Percentiles rank a stretch among this genome's conserved stretches.
phyloP scores from a whole-genome alignment of 2,888 invertebrate genomes.

The Erannis defoliaria region DNA sequence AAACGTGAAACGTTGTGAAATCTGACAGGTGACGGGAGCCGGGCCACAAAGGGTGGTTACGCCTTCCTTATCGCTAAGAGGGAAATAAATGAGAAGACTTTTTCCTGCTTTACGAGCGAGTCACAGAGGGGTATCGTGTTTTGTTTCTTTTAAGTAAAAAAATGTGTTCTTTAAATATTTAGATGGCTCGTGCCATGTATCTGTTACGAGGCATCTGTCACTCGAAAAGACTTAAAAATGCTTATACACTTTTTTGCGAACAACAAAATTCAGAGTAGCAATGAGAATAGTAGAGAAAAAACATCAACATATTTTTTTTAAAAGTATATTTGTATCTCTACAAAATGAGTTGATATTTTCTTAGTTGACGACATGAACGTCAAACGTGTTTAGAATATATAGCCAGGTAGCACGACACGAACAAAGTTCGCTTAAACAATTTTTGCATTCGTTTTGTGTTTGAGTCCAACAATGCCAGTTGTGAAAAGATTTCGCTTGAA shows the following conservation, averaged over 20 bases:
- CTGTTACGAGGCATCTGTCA: constrained; percentile 6
- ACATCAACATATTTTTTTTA: too few relatives aligned
- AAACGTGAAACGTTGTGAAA: constrained; percentile 61
- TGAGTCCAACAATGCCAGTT: constrained; percentile 50
- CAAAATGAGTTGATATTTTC: not conserved
- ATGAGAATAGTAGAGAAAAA: not conserved
- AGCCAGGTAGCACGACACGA: constrained; percentile 51
- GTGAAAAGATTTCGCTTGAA: constrained; percentile 53
- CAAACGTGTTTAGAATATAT: constrained; percentile 38
- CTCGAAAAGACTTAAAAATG: not conserved
- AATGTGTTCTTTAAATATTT: constrained; percentile 50
- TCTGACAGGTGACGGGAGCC: constrained; percentile 75
- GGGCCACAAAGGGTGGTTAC: constrained; percentile 67
- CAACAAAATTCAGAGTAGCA: not conserved
- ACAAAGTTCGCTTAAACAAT: constrained; percentile 43
- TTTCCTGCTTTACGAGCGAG: constrained; percentile 68
- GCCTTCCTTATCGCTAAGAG: constrained; percentile 73
- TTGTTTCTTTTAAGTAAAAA: constrained; percentile 60
- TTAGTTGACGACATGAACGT: constrained; percentile 1
- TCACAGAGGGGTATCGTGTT: constrained; percentile 63
- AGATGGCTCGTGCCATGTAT: constrained; percentile 42
- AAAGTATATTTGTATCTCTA: not conserved
- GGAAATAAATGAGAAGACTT: constrained; percentile 77
- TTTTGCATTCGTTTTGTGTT: constrained; percentile 41
- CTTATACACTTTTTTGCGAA: too few relatives aligned